phyloP scores from a whole-genome alignment of 2,113 vertebrate species.

The Oceanodroma tethys region DNA sequence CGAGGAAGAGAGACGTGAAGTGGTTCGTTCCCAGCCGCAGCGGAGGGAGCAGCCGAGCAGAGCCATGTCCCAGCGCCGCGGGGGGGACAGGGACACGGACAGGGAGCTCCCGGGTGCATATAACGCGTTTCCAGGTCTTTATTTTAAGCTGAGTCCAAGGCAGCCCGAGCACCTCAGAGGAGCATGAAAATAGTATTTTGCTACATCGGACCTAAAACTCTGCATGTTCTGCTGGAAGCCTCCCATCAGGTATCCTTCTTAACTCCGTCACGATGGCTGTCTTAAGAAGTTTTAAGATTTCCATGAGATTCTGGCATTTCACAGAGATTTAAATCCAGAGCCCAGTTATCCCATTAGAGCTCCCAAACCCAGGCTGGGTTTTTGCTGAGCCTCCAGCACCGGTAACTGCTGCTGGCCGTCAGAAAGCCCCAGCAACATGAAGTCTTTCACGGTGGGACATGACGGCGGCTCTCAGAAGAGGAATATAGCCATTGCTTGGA shows the following conservation, averaged over 20 bases:
- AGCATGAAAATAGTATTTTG: not conserved
- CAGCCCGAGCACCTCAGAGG: too few species aligned
- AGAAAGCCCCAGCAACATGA: not conserved
- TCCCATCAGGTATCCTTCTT: not conserved
- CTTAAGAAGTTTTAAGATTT: not conserved
- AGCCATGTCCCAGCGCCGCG: not conserved
- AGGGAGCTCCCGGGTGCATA: not conserved
- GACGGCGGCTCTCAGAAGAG: too few species aligned
- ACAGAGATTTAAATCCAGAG: not conserved
- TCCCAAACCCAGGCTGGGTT: not conserved
- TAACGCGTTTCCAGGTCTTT: not conserved
- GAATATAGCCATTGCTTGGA: too few species aligned
- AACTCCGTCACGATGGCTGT: too few species aligned
- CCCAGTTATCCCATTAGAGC: not conserved
- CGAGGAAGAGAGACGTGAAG: not conserved
- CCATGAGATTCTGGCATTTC: not conserved
- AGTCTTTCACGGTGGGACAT: rapidly evolving
- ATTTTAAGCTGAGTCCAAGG: too few species aligned
- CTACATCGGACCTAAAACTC: not conserved
- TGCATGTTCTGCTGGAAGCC: not conserved
- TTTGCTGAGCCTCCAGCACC: not conserved
- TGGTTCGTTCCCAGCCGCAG: not conserved
- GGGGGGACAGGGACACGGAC: not conserved
- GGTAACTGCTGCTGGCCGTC: not conserved
- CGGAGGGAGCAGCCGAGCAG: not conserved